These are phyloP conservation scores for Hiodon alosoides DNA, from an alignment of 2,113 vertebrate genomes.

Conservation along the genomic window DNA sequence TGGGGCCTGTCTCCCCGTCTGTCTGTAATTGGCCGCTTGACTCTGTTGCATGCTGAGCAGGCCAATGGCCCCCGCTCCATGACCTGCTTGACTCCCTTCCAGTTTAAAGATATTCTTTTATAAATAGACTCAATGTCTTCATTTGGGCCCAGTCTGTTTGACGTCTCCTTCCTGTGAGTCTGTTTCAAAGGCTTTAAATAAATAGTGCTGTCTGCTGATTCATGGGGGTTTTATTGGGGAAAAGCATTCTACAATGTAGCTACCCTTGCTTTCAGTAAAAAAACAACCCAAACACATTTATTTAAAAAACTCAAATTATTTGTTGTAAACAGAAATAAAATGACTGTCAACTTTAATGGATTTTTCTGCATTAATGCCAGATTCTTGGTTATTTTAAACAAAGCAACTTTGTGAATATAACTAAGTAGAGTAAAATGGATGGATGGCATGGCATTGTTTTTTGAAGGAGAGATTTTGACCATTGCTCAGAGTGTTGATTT, in stretches of 20 bases:
- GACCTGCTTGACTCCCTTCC: conserved; percentile 37
- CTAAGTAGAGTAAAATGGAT: background rate
- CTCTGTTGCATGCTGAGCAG: conserved; percentile 46
- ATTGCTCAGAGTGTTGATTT: conserved; percentile 15
- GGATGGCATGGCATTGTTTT: background rate
- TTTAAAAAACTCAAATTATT: background rate
- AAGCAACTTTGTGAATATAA: background rate
- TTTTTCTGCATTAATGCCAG: background rate
- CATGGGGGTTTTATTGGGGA: conserved; percentile 38
- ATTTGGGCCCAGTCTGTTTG: conserved; percentile 49
- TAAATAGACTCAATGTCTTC: conserved; percentile 41
- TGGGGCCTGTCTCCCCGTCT: background rate
- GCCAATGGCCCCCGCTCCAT: conserved; percentile 25
- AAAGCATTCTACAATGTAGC: conserved; percentile 34
- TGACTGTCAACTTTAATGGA: too few relatives aligned
- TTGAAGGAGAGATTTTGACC: background rate
- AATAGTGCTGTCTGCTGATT: conserved; percentile 50
- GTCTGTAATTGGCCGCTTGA: background rate
- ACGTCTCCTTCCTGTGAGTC: conserved; percentile 46
- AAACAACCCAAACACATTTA: background rate
- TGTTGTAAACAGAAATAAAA: too few relatives aligned
- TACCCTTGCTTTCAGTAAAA: conserved; percentile 30
- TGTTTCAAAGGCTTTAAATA: conserved; percentile 40
- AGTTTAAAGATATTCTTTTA: conserved; percentile 42
- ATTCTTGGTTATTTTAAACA: background rate